phyloP scores from a whole-genome alignment of 2,888 invertebrate genomes.

The Pasiphila rectangulata region DNA sequence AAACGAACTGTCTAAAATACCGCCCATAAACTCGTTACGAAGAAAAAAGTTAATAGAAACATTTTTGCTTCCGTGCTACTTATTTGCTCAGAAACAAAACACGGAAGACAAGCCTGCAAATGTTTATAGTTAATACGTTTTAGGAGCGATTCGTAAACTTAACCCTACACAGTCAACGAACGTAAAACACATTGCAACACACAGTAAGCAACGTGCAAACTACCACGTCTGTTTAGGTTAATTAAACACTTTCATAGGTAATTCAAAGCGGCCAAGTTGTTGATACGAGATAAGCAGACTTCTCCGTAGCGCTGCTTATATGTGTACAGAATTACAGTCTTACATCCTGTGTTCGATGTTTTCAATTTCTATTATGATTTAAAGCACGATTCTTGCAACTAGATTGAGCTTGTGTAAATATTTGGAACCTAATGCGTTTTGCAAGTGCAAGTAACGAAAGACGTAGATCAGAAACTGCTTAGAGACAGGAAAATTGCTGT shows the following conservation, averaged over 20 bases:
- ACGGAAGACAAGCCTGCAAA: too few species aligned
- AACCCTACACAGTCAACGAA: too few species aligned
- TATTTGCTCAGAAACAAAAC: too few species aligned
- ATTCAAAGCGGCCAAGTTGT: background rate
- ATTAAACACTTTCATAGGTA: background rate
- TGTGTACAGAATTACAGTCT: background rate
- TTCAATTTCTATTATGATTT: slow-evolving; percentile 22
- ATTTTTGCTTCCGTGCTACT: too few species aligned
- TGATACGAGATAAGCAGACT: slow-evolving; percentile 7
- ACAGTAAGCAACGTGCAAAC: too few species aligned
- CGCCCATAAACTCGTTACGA: too few species aligned
- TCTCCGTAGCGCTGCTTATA: slow-evolving; percentile 3
- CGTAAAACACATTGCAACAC: too few species aligned
- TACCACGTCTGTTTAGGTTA: too few species aligned
- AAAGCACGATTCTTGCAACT: slow-evolving; percentile 17
- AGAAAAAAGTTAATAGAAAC: too few species aligned
- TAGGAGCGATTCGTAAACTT: too few species aligned
- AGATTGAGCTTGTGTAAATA: slow-evolving; percentile 18
- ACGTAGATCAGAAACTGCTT: slow-evolving; percentile 10
- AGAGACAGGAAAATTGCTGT: slow-evolving; percentile 1
- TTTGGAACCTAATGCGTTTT: slow-evolving; percentile 12
- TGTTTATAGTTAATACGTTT: too few species aligned
- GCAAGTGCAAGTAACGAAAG: slow-evolving; percentile 19
- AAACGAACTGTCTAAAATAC: too few species aligned
- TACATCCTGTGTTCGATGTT: slow-evolving; percentile 19